These are phyloP conservation scores for Menura novaehollandiae DNA, from an alignment of 2,113 vertebrate genomes.

Conservation along the genomic window DNA sequence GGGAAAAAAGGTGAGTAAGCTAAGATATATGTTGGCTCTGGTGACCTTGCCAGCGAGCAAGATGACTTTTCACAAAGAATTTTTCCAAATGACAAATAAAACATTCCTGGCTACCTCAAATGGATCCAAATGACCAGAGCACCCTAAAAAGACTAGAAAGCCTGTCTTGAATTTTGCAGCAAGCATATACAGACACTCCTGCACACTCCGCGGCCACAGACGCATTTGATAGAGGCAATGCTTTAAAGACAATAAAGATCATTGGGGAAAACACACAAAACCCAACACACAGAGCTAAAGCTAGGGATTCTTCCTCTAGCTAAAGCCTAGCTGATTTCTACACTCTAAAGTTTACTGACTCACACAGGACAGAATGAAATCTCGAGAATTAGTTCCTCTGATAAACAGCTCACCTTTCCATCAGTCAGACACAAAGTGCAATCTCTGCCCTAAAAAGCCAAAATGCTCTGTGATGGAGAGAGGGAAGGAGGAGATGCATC, in stretches of 20 bases:
- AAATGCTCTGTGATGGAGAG: not conserved
- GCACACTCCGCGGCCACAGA: fast-evolving
- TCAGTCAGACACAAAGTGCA: not conserved
- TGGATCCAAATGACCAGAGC: not conserved
- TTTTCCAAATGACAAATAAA: not conserved
- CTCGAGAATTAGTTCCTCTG: not conserved
- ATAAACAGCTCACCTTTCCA: slow-evolving; percentile 16
- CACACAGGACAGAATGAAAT: not conserved
- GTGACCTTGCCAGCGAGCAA: not conserved
- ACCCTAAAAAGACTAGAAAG: not conserved
- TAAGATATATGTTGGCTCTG: not conserved
- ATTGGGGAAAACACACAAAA: not conserved
- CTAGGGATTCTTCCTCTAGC: not conserved
- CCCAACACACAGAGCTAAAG: not conserved
- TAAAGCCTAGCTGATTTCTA: not conserved
- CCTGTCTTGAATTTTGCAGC: not conserved
- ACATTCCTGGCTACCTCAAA: not conserved
- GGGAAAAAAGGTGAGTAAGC: not conserved
- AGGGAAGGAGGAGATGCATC: not conserved
- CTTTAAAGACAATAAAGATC: not conserved
- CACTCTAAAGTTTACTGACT: not conserved
- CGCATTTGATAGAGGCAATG: not conserved
- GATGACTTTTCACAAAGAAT: not conserved
- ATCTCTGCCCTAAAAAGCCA: not conserved
- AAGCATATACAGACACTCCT: not conserved